Evolutionary conservation across 2,113 vertebrate genomes (phyloP).

Genomic region (Anhinga anhinga): DNA sequence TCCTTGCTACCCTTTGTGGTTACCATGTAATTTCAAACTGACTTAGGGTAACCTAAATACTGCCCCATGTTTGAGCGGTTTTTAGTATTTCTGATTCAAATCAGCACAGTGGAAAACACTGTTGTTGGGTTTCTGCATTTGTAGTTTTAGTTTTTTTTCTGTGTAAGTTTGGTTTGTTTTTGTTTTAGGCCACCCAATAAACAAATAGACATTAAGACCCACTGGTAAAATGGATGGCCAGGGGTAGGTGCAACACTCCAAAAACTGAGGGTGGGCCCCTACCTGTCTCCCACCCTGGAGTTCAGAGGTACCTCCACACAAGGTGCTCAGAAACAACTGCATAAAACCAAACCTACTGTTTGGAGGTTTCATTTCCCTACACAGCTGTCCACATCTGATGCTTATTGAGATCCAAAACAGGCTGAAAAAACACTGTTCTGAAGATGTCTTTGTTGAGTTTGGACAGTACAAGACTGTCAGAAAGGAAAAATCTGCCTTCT

Average conservation of each 20-base stretch:
- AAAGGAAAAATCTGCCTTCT: not conserved
- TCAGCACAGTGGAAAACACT: not conserved
- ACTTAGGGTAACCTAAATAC: not conserved
- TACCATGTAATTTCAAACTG: not conserved
- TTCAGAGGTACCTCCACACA: not conserved
- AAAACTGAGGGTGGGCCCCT: not conserved
- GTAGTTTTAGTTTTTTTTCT: no score
- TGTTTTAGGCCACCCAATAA: not conserved
- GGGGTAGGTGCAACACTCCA: not conserved
- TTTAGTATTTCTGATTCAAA: not conserved
- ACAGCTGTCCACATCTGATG: not conserved
- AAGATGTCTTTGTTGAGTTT: not conserved
- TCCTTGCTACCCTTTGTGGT: accelerated
- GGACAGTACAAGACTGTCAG: not conserved
- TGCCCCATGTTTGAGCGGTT: accelerated
- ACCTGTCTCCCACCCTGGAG: accelerated
- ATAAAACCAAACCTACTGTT: not conserved
- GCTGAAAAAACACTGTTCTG: not conserved
- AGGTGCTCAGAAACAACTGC: not conserved
- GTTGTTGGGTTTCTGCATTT: not conserved
- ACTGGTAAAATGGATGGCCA: not conserved
- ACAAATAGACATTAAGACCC: not conserved
- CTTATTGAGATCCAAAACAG: not conserved
- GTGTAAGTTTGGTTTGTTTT: no score
- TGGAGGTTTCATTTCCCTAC: not conserved